phyloP scores from a whole-genome alignment of 2,113 vertebrate species.

The Ivindomyrus marchei region DNA sequence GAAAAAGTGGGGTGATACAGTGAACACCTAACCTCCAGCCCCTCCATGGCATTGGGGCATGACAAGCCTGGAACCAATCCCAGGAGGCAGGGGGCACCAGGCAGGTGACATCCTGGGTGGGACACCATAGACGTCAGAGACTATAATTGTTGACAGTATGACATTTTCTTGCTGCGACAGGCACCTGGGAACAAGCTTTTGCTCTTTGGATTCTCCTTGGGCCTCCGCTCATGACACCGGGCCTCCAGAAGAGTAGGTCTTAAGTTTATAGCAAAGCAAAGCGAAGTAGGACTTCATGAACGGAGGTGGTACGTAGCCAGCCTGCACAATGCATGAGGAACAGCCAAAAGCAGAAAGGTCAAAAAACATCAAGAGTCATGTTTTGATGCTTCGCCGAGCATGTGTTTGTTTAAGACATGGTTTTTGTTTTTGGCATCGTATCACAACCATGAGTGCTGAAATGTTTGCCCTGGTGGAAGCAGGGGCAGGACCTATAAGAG shows the following conservation, averaged over 20 bases:
- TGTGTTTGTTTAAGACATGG: not conserved
- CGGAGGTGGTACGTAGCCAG: not conserved
- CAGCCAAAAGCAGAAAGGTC: not conserved
- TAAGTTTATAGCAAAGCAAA: not conserved
- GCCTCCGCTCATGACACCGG: conserved; percentile 4
- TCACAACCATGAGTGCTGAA: not conserved
- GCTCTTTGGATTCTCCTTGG: not conserved
- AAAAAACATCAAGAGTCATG: not conserved
- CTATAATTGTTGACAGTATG: not conserved
- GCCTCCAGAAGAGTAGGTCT: not conserved
- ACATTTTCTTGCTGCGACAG: conserved; percentile 33
- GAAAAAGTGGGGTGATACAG: not conserved
- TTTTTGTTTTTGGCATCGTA: not conserved
- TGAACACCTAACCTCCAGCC: not conserved
- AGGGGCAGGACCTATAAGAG: not conserved
- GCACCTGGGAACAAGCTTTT: conserved; percentile 29
- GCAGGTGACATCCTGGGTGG: not conserved
- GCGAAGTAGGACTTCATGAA: not conserved
- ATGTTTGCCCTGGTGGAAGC: not conserved
- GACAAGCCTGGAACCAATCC: not conserved
- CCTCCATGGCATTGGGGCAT: not conserved
- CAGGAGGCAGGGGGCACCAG: not conserved
- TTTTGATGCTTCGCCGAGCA: not conserved
- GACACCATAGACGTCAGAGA: not conserved
- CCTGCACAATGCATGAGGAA: not conserved